A percentile compares a stretch with the other conserved stretches of the same genome.
phyloP scores from a whole-genome alignment of 1,140 invertebrate species.

The Drosophila elegans region DNA sequence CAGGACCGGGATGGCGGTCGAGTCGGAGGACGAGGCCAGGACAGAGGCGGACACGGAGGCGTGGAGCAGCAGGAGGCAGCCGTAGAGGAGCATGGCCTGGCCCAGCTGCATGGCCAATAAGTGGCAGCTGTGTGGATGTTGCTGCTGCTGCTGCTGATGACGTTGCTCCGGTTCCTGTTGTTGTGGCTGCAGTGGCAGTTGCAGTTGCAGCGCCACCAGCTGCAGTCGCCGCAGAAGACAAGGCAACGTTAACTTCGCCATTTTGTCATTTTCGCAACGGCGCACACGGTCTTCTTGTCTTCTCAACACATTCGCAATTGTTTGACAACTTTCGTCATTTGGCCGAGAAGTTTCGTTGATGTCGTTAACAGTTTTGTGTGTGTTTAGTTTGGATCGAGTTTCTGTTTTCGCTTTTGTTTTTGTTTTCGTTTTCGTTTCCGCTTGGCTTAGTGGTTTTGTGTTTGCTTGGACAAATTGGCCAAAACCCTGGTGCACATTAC shows the following conservation, averaged over 20 bases:
- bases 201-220: constrained; percentile 39
- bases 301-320: constrained; percentile 55
- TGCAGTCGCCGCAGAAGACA: constrained; percentile 72
- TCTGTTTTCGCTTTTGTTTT: not conserved
- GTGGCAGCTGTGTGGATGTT: constrained; percentile 47
- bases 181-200: constrained; percentile 36
- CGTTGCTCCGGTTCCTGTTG: constrained; percentile 39
- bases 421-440: constrained; percentile 34
- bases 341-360: constrained; percentile 30
- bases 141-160: constrained; percentile 41
- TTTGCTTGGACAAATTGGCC: constrained; percentile 61
- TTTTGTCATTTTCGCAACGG: constrained; percentile 62
- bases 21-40: constrained; percentile 24
- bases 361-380: constrained; percentile 19
- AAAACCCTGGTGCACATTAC: constrained; percentile 57
- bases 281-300: constrained; percentile 15
- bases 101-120: constrained; percentile 67
- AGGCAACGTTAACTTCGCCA: constrained; percentile 77
- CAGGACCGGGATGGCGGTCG: not conserved
- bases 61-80: constrained; percentile 70
- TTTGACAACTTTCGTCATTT: constrained; percentile 76
- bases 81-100: constrained; percentile 72
- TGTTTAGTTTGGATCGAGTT: constrained; percentile 8
- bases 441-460: constrained; percentile 22
- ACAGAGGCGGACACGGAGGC: constrained; percentile 61